Conservation (phyloP, 2,113 vertebrate genomes). For the Halcyon malimbica region DNA sequence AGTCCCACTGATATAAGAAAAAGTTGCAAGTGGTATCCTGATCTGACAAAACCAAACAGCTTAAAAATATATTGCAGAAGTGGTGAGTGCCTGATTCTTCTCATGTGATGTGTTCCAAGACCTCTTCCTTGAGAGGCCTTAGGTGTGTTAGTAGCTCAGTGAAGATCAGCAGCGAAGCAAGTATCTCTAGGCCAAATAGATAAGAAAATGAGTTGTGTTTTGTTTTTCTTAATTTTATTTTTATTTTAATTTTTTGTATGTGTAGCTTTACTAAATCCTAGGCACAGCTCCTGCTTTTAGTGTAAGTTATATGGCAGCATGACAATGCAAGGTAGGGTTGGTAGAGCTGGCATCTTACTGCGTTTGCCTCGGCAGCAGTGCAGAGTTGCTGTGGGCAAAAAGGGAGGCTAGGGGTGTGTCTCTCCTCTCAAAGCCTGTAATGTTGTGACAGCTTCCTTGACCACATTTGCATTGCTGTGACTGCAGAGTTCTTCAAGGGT, state of each 20-base stretch:
- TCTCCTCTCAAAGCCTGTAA: slow-evolving; percentile 71
- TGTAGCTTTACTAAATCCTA: neutral
- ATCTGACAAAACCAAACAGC: neutral
- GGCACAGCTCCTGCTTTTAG: no score
- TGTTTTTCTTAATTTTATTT: neutral
- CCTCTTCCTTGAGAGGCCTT: neutral
- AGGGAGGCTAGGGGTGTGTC: neutral
- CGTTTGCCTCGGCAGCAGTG: neutral
- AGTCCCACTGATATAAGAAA: neutral
- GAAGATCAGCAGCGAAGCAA: neutral
- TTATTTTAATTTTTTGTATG: neutral
- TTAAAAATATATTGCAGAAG: neutral
- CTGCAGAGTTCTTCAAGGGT: slow-evolving; percentile 76
- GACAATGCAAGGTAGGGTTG: neutral
- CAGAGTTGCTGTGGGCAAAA: neutral
- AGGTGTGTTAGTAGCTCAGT: neutral
- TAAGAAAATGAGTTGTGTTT: neutral
- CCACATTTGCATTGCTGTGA: slow-evolving; percentile 79
- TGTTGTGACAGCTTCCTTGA: slow-evolving; percentile 77
- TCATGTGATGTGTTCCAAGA: neutral
- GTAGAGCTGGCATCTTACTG: neutral
- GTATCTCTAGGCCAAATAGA: neutral
- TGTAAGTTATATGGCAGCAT: neutral
- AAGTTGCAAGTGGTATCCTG: neutral
- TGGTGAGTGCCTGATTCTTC: neutral